These are phyloP conservation scores for Reinhardtius hippoglossoides DNA, from an alignment of 2,113 vertebrate species.

Conservation along the genomic window DNA sequence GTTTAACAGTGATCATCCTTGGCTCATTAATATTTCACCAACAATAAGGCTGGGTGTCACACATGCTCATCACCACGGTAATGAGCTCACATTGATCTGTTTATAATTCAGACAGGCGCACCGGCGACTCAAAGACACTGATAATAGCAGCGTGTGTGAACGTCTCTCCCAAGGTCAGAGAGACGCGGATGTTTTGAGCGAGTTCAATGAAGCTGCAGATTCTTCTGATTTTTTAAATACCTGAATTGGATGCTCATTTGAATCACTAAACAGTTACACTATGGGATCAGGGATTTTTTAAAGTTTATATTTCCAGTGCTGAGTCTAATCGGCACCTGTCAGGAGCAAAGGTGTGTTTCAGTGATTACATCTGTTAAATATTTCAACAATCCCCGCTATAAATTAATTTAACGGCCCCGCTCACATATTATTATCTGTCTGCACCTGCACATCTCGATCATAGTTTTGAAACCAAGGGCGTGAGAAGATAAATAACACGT, in stretches of 20 bases:
- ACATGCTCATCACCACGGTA: conserved; percentile 59
- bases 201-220: conserved; percentile 6
- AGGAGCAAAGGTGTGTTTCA: conserved; percentile 37
- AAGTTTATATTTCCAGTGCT: conserved; percentile 26
- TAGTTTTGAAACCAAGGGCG: background rate
- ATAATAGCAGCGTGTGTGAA: conserved; percentile 45
- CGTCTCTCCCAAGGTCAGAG: conserved; percentile 69
- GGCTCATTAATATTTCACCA: conserved; percentile 75
- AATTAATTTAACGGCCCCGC: conserved; percentile 32
- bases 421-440: conserved; percentile 20
- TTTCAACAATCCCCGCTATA: conserved; percentile 28
- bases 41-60: conserved; percentile 68
- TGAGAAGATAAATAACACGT: background rate
- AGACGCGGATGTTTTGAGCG: conserved; percentile 13
- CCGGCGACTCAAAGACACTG: conserved; percentile 49
- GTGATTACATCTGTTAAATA: conserved; percentile 53
- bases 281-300: background rate
- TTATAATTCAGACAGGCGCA: conserved; percentile 67
- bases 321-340: conserved; percentile 44
- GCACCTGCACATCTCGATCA: conserved; percentile 12
- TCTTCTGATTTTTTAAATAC: background rate
- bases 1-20: conserved; percentile 38
- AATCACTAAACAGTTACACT: conserved; percentile 15
- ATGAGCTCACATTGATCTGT: conserved; percentile 62
- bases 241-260: background rate